Conservation (phyloP, 35 echinoderm and acorn worm species). For the Eucidaris tribuloides region DNA sequence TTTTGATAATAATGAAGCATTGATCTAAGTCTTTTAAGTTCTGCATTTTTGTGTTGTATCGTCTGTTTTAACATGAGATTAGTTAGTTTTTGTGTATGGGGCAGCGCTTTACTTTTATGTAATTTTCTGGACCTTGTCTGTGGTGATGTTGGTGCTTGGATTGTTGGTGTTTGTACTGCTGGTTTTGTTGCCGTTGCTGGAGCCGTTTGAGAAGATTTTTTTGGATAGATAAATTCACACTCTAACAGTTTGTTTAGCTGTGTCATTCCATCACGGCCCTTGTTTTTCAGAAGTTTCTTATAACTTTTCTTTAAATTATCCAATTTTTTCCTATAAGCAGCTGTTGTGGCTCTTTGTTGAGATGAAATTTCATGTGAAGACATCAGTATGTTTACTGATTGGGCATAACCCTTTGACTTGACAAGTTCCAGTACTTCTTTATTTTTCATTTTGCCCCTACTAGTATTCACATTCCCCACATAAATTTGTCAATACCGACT, state of each 20-base stretch:
- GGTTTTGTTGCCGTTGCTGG: background rate
- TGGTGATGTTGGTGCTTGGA: background rate
- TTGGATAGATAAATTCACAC: background rate
- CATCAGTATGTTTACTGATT: background rate
- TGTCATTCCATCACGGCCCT: background rate
- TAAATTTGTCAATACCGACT: background rate
- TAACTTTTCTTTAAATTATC: background rate
- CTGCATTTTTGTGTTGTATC: background rate
- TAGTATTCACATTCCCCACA: background rate
- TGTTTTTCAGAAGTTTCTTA: background rate
- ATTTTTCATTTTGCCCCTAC: background rate
- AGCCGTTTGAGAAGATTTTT: background rate
- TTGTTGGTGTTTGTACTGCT: background rate
- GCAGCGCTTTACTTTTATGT: background rate
- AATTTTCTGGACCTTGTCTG: background rate
- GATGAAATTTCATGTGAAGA: background rate
- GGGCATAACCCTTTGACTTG: background rate
- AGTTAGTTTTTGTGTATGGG: background rate
- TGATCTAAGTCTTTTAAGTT: background rate
- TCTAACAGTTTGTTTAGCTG: background rate
- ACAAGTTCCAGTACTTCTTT: background rate
- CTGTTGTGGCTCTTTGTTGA: background rate
- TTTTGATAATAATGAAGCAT: background rate
- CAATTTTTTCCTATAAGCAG: background rate
- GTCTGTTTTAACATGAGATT: background rate